phyloP scores from a whole-genome alignment of 2,113 vertebrate species.

The Alectura lathami region DNA sequence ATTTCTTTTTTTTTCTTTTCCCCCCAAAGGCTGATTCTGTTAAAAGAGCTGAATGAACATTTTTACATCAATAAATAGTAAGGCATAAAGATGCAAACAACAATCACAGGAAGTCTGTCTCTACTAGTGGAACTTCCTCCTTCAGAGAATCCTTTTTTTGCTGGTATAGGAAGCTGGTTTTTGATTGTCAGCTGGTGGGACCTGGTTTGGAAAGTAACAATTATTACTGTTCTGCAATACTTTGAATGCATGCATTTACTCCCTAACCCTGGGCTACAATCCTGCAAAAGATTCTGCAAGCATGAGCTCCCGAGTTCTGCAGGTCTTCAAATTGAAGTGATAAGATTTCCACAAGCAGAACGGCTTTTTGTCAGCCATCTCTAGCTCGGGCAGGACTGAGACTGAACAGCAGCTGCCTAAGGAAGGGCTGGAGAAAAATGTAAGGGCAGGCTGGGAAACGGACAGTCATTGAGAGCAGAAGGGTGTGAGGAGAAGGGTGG shows the following conservation, averaged over 20 bases:
- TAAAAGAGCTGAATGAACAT: background rate
- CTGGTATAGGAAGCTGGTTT: slow-evolving; percentile 59
- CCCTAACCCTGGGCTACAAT: background rate
- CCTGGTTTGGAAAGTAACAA: slow-evolving; percentile 48
- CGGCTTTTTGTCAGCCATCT: background rate
- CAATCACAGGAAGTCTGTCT: background rate
- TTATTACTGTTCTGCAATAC: background rate
- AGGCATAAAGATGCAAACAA: slow-evolving; percentile 34
- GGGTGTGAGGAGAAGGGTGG: background rate
- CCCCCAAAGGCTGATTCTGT: slow-evolving; percentile 10
- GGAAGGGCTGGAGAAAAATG: background rate
- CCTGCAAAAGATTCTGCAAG: background rate
- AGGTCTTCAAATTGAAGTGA: background rate
- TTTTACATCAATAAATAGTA: slow-evolving; percentile 29
- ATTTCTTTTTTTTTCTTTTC: background rate
- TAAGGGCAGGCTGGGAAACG: background rate
- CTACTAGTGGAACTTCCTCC: slow-evolving; percentile 30
- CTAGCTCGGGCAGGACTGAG: background rate
- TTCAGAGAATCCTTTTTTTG: slow-evolving; percentile 72
- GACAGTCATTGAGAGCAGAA: accelerated
- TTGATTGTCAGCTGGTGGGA: slow-evolving; percentile 59
- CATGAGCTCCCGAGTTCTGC: background rate
- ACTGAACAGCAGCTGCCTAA: background rate
- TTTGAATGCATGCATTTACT: background rate
- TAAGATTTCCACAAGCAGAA: background rate